A percentile compares a stretch with the other conserved stretches of the same genome.
phyloP scores from a whole-genome alignment of 2,888 invertebrate species.

The Spilarctia lutea region DNA sequence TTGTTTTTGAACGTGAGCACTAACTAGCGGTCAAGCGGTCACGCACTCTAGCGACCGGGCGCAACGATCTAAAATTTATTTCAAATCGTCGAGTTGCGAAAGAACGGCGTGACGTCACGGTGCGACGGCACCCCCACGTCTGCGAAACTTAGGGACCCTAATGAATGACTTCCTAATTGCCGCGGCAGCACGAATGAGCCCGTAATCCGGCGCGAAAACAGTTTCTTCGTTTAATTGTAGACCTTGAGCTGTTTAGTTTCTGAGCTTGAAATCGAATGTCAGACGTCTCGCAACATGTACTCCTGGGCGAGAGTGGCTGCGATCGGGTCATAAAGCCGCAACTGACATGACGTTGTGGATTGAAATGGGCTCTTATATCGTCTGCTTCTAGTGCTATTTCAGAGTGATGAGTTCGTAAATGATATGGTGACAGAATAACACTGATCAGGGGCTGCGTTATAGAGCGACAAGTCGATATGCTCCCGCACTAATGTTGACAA shows the following conservation, averaged over 20 bases:
- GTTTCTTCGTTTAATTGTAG: constrained; percentile 77
- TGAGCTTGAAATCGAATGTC: constrained; percentile 81
- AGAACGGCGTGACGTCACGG: constrained; percentile 76
- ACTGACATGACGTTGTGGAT: constrained; percentile 47
- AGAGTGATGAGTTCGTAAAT: constrained; percentile 41
- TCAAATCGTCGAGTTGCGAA: constrained; percentile 66
- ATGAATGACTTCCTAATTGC: constrained; percentile 87
- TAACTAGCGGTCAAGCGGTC: constrained; percentile 48
- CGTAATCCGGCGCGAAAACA: constrained; percentile 80
- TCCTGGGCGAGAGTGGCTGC: constrained; percentile 70
- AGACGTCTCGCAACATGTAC: constrained; percentile 72
- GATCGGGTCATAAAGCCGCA: constrained; percentile 64
- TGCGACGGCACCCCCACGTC: constrained; percentile 84
- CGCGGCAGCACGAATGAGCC: constrained; percentile 81
- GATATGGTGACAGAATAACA: constrained; percentile 34
- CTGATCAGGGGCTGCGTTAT: constrained; percentile 54
- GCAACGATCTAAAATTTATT: constrained; percentile 64
- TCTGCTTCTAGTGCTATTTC: constrained; percentile 55
- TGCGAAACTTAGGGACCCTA: constrained; percentile 86
- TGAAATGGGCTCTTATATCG: constrained; percentile 68
- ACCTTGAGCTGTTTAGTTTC: constrained; percentile 77
- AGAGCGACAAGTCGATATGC: constrained; percentile 81
- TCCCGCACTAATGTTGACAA: constrained; percentile 85
- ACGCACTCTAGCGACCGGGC: constrained; percentile 47
- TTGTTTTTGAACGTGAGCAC: constrained; percentile 66